Evolutionary conservation across 2,113 vertebrate species (phyloP).

Genomic region (Poecilia latipinna): DNA sequence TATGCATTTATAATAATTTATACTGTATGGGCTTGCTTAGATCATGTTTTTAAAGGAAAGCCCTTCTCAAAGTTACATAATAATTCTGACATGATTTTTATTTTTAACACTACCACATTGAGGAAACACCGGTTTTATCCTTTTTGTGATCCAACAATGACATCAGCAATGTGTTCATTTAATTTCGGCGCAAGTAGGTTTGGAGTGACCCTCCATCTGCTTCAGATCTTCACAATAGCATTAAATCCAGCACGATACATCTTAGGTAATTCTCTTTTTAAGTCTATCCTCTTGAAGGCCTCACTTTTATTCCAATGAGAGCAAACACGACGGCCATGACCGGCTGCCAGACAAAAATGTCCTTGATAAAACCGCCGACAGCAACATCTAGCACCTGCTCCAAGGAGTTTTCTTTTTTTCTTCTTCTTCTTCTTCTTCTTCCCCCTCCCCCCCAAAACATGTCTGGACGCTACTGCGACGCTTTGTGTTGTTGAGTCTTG

Average conservation of each 20-base stretch:
- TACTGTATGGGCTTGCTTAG: too few relatives aligned
- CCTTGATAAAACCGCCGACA: conserved; percentile 69
- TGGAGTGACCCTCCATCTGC: neutral
- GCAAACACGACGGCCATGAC: conserved; percentile 65
- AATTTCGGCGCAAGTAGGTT: neutral
- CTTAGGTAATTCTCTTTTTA: conserved; percentile 17
- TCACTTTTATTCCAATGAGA: conserved; percentile 45
- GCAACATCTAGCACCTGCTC: conserved; percentile 76
- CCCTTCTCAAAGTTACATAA: too few relatives aligned
- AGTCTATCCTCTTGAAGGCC: conserved; percentile 39
- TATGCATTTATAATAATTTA: too few relatives aligned
- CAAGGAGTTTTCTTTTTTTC: conserved; percentile 15
- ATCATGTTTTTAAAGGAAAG: too few relatives aligned
- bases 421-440: too few relatives aligned
- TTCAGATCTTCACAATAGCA: neutral
- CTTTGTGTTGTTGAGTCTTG: conserved; percentile 3
- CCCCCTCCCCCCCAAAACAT: neutral
- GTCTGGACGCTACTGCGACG: neutral
- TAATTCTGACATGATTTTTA: too few relatives aligned
- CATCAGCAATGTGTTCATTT: neutral
- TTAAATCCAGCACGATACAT: neutral
- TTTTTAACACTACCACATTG: neutral
- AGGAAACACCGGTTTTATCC: neutral
- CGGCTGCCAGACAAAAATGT: conserved; percentile 65
- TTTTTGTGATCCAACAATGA: too few relatives aligned